Evolutionary conservation across 2,797 vertebrate species (phyloP), one percentile per base, ranked within the genome.

Genomic region (Tachyglossus aculeatus): DNA sequence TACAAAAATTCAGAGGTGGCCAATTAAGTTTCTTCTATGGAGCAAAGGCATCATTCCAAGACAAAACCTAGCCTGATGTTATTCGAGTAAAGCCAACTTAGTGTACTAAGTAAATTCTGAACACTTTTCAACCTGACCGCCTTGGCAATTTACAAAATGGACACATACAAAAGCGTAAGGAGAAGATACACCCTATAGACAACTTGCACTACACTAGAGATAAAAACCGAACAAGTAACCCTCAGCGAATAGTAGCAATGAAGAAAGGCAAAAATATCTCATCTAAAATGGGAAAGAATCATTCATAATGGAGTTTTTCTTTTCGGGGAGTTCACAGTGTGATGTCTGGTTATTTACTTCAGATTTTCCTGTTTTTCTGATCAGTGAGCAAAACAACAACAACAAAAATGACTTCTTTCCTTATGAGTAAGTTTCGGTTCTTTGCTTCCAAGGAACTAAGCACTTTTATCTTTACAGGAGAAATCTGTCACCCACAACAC

Each of bases 391-490:
- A 54, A 74, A 57, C 31, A 71, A 75, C 9, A 81, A 86, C 82
- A 84, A 86, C 85, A 86, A 86, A 86, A 81, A 80, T 34, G 82
- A 61, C 69, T 67, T 84, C 82, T 86, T 77, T 85, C 61, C 65
- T 55, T 45, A 86, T 69, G 62, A 86, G 60, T 52, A 86, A 88
- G 76, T 80, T 87, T 88, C 87, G 84, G 64, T 85, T 87, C 67
- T 77, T 78, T 59, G 78, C 76, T 90, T 85, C 69, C 76, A 87
- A 89, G 81, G 69, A 88, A 88, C 83, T 57, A 78, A 83, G 52
- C 71, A 85, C 79, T 89, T 88, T 90, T 86, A 88, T 83, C 78
- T 90, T 88, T 83, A 68, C 37, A 81, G 67, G 65, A 82, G 67
- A 86, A 82, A 84, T 79, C 73, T 84, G 72, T 88, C 76, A 86